Percentiles rank a stretch among this genome's conserved stretches.
phyloP scores from a whole-genome alignment of 2,797 vertebrate genomes.

The Adrianichthys oophorus region DNA sequence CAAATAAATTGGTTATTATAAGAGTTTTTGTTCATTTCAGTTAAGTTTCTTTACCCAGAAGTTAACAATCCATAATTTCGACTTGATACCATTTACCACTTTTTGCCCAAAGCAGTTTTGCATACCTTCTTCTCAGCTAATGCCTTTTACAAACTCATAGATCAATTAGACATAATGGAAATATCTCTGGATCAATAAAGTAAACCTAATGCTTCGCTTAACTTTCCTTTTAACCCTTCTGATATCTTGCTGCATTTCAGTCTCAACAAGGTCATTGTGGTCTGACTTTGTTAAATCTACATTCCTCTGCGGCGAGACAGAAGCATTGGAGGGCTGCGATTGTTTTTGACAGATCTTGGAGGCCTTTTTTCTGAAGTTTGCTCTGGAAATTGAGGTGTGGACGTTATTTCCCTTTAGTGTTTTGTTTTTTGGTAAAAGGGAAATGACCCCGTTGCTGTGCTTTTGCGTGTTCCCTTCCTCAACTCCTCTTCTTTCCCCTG shows the following conservation, averaged over 20 bases:
- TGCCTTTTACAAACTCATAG: slow-evolving; percentile 27
- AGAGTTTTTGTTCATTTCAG: too few relatives aligned
- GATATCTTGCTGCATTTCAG: not conserved
- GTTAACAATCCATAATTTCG: not conserved
- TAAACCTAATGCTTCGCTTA: slow-evolving; percentile 1
- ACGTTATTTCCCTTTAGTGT: slow-evolving; percentile 7
- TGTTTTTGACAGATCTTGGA: too few relatives aligned
- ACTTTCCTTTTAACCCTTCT: slow-evolving; percentile 4
- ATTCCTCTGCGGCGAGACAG: slow-evolving; percentile 76
- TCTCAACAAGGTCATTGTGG: slow-evolving; percentile 72
- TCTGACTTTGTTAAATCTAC: slow-evolving; percentile 58
- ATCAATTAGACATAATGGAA: slow-evolving; percentile 48
- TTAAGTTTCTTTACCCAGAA: not conserved
- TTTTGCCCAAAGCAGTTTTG: slow-evolving; percentile 28
- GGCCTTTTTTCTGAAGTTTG: not conserved
- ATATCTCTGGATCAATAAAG: slow-evolving; percentile 25
- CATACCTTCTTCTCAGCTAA: not conserved
- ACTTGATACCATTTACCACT: slow-evolving; percentile 6
- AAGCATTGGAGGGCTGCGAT: not conserved
- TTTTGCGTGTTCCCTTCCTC: slow-evolving; percentile 32
- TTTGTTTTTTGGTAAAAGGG: slow-evolving; percentile 18
- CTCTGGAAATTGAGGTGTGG: slow-evolving; percentile 17
- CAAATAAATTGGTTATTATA: too few relatives aligned
- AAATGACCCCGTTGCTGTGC: slow-evolving; percentile 31
- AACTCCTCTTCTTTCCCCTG: slow-evolving; percentile 50